Percentiles rank a stretch among this genome's conserved stretches.
Evolutionary conservation across 2,888 invertebrate genomes (phyloP).

Genomic region (Notodonta ziczac): DNA sequence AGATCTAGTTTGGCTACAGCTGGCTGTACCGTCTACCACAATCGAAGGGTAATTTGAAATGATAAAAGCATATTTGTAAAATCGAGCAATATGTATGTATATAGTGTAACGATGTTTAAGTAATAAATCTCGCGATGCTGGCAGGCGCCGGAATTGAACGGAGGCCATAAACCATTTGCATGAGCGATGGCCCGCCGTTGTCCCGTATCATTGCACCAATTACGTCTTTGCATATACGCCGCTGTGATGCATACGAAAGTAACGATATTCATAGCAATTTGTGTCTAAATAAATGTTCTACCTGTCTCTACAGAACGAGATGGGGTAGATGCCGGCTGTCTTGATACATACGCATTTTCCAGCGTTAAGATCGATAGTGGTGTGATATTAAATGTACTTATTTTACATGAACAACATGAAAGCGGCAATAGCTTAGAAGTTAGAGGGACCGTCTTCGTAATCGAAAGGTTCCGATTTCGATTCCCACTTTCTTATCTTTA

Average conservation of each 20-base stretch:
- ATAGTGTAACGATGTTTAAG: conserved; percentile 33
- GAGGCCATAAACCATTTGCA: conserved; percentile 64
- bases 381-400: too few relatives aligned
- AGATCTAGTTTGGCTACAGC: too few relatives aligned
- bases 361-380: too few relatives aligned
- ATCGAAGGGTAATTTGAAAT: background rate
- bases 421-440: too few relatives aligned
- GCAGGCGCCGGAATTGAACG: conserved; percentile 38
- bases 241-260: conserved; percentile 4
- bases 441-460: too few relatives aligned
- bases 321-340: too few relatives aligned
- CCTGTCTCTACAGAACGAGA: background rate
- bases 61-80: background rate
- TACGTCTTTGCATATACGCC: conserved; percentile 44
- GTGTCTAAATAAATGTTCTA: background rate
- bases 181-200: conserved; percentile 57
- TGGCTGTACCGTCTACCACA: too few relatives aligned
- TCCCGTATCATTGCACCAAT: conserved; percentile 53
- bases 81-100: conserved; percentile 6
- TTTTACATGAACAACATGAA: too few relatives aligned
- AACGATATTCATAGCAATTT: conserved; percentile 19
- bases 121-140: conserved; percentile 50
- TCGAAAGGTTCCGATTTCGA: too few relatives aligned
- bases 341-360: too few relatives aligned
- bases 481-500: too few relatives aligned